These are phyloP conservation scores for Eretmochelys imbricata DNA, from an alignment of 2,113 vertebrate genomes.

Conservation along the genomic window DNA sequence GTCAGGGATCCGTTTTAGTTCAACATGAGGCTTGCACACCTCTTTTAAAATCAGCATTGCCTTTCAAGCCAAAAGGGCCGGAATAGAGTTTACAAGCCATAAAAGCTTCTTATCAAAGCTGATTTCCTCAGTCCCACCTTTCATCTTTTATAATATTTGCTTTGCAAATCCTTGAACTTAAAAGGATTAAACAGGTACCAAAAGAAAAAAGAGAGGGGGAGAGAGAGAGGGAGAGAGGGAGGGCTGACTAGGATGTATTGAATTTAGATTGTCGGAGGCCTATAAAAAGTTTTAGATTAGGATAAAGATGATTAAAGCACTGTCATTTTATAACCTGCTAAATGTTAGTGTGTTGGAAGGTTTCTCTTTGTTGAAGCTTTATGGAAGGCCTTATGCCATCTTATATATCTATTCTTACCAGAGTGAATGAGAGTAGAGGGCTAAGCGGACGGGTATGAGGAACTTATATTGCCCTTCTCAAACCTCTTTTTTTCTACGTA, in stretches of 20 bases:
- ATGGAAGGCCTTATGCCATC: background rate
- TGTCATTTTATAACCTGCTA: conserved; percentile 29
- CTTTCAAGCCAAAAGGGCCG: conserved; percentile 72
- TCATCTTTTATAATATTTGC: conserved; percentile 83
- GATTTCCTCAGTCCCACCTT: conserved; percentile 80
- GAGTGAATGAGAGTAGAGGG: background rate
- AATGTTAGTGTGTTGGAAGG: background rate
- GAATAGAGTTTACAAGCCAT: conserved; percentile 73
- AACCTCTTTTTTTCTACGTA: background rate
- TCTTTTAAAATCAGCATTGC: conserved; percentile 72
- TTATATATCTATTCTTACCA: background rate
- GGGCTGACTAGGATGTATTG: conserved; percentile 55
- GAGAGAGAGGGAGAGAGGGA: background rate
- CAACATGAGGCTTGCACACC: conserved; percentile 49
- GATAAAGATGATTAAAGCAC: conserved; percentile 47
- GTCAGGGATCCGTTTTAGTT: background rate
- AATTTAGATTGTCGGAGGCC: conserved; percentile 65
- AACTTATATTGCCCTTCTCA: fast-evolving
- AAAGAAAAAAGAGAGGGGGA: background rate
- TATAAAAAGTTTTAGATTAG: conserved; percentile 54
- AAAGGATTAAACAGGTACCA: conserved; percentile 76
- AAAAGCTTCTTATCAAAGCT: conserved; percentile 77
- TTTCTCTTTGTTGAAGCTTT: background rate
- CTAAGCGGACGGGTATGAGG: background rate
- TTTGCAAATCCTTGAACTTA: conserved; percentile 80